A percentile compares a stretch with the other conserved stretches of the same genome.
Conservation (phyloP, 2,888 invertebrate species). For the Podotricha telesiphe region DNA sequence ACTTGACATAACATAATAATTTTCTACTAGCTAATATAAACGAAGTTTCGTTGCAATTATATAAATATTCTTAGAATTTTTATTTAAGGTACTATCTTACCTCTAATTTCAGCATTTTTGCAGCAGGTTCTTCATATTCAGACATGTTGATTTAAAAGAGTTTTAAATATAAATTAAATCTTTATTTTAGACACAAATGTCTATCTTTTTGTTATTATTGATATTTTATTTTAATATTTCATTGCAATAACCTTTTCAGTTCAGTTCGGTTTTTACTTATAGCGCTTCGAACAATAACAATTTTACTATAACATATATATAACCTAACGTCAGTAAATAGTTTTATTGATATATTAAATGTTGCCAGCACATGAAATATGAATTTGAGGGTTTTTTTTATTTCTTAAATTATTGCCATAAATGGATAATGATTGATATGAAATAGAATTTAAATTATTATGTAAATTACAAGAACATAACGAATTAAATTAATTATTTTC, state of each 20-base stretch:
- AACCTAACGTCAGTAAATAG: conserved; percentile 22
- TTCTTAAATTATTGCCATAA: no score
- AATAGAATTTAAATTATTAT: no score
- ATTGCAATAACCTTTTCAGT: no score
- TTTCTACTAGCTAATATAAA: no score
- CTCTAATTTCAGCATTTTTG: conserved; percentile 60
- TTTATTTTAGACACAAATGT: neutral
- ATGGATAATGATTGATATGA: no score
- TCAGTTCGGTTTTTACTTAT: no score
- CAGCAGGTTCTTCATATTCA: conserved; percentile 63
- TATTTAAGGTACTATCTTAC: conserved; percentile 45
- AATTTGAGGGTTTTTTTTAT: neutral
- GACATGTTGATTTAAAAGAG: conserved; percentile 53
- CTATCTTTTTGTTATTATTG: neutral
- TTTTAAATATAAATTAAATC: neutral
- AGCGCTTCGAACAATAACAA: no score
- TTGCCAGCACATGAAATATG: neutral
- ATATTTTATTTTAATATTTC: neutral
- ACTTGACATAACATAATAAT: no score
- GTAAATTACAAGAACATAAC: no score
- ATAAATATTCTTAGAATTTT: neutral
- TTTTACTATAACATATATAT: no score
- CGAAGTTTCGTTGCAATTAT: neutral
- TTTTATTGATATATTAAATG: conserved; percentile 21
- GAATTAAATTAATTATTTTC: no score